These are phyloP conservation scores for Megalonaias nervosa DNA, from an alignment of 1,140 invertebrate species.

Conservation along the genomic window DNA sequence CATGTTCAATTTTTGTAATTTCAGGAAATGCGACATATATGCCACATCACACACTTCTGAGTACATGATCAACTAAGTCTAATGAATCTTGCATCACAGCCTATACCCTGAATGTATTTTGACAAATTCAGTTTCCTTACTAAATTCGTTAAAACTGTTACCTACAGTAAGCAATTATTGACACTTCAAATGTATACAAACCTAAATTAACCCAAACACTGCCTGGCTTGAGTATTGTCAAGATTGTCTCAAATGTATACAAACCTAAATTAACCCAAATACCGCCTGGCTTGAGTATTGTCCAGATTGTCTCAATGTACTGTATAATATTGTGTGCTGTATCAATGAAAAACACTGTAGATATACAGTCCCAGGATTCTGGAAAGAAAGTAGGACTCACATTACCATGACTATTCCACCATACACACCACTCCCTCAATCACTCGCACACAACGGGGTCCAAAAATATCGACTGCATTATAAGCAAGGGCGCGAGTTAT, in stretches of 20 bases:
- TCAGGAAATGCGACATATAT: no score
- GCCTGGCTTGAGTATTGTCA: background rate
- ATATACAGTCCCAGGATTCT: slow-evolving; percentile 92
- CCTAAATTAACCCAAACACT: background rate
- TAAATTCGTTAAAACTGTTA: background rate
- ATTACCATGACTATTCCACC: no score
- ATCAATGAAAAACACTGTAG: slow-evolving; percentile 98
- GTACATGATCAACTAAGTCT: background rate
- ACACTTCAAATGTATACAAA: background rate
- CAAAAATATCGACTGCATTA: no score
- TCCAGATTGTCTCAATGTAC: slow-evolving; percentile 95
- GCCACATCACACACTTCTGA: background rate
- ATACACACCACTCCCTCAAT: no score
- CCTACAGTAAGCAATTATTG: background rate
- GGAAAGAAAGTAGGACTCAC: slow-evolving; percentile 6
- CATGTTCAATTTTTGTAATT: no score
- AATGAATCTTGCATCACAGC: background rate
- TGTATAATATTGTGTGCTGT: slow-evolving; percentile 96
- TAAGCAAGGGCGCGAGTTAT: no score
- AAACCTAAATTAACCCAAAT: slow-evolving; percentile 75
- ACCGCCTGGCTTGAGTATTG: slow-evolving; percentile 87
- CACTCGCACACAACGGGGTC: no score
- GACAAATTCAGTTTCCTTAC: background rate
- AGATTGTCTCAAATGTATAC: background rate
- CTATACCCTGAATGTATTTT: background rate